Percentiles rank a stretch among this genome's conserved stretches.
These are phyloP conservation scores for Pelecanoides urinatrix DNA, from an alignment of 2,113 vertebrate genomes.

Conservation along the genomic window DNA sequence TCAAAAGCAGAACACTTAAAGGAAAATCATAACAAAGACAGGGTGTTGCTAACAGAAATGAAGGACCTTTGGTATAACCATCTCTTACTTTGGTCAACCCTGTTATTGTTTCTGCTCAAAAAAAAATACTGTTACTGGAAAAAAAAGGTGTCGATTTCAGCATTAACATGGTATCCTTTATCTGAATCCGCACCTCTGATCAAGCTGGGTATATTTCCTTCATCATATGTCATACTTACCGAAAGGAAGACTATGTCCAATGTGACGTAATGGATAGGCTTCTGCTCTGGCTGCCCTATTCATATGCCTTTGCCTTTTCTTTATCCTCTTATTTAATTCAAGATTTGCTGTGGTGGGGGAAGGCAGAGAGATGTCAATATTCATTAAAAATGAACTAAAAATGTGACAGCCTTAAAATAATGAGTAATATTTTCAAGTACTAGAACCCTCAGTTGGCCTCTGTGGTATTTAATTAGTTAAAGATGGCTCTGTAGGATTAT, in stretches of 20 bases:
- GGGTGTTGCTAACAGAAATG: background rate
- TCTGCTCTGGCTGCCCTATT: background rate
- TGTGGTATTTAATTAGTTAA: background rate
- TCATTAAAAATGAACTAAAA: background rate
- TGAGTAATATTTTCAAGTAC: background rate
- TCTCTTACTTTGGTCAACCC: background rate
- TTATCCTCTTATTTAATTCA: background rate
- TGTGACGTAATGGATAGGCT: background rate
- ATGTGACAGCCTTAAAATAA: background rate
- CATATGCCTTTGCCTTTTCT: background rate
- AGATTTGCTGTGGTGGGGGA: background rate
- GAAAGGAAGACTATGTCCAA: background rate
- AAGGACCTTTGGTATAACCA: background rate
- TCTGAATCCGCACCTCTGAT: background rate
- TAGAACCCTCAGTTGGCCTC: background rate
- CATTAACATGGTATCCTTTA: background rate
- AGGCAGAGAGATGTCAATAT: background rate
- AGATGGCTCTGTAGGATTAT: background rate
- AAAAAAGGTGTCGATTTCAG: background rate
- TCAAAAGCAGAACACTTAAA: background rate
- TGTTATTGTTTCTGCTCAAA: background rate
- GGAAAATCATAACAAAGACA: background rate
- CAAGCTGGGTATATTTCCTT: background rate
- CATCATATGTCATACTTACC: background rate
- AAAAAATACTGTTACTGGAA: background rate